Percentiles rank a stretch among this genome's conserved stretches.
phyloP scores from a whole-genome alignment of 37 sponge, comb jelly and placozoan species.

The Mnemiopsis leidyi region DNA sequence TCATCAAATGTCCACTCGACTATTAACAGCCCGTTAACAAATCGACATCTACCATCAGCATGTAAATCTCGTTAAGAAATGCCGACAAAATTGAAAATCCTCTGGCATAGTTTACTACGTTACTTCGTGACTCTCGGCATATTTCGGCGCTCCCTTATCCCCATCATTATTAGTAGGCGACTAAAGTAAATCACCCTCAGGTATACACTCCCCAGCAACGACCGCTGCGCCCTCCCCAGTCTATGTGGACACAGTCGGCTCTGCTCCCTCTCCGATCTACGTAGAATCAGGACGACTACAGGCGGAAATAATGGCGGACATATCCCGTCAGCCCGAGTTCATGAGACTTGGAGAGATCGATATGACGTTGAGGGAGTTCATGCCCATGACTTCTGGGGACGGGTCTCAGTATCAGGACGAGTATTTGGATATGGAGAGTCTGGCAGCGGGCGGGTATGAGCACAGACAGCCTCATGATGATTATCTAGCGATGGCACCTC shows the following conservation, averaged over 20 bases:
- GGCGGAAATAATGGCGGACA: background rate
- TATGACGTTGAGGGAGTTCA: background rate
- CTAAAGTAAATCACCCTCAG: too few relatives aligned
- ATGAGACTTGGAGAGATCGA: conserved; percentile 32
- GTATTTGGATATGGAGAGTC: background rate
- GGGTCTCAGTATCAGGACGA: background rate
- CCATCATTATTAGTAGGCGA: too few relatives aligned
- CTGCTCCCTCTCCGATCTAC: background rate
- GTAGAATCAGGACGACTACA: background rate
- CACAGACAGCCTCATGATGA: background rate
- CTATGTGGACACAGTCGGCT: background rate
- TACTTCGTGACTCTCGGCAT: background rate
- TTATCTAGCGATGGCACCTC: background rate
- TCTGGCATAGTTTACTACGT: too few relatives aligned
- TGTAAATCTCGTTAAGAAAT: background rate
- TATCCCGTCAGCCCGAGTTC: conserved; percentile 5
- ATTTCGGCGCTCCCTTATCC: background rate
- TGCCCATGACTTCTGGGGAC: conserved; percentile 1
- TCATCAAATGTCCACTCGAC: background rate
- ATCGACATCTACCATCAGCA: background rate
- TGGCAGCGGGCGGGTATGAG: background rate
- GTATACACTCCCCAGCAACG: too few relatives aligned
- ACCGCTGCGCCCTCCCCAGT: background rate
- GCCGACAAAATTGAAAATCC: too few relatives aligned
- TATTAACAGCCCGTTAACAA: background rate